Evolutionary conservation across 2,797 vertebrate genomes (phyloP).

Genomic region (Rhinichthys osculus): DNA sequence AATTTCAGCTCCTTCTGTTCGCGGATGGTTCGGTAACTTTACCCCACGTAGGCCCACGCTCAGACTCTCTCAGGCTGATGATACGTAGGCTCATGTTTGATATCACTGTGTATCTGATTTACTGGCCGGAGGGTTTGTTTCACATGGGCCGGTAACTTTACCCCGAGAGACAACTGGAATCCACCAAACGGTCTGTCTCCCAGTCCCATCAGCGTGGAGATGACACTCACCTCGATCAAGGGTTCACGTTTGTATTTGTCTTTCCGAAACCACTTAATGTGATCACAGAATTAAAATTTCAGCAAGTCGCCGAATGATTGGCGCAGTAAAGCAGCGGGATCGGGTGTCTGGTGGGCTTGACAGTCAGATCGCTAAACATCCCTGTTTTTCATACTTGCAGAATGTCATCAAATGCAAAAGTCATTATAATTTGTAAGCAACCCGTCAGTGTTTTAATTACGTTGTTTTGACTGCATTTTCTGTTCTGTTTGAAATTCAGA

Average conservation of each 20-base stretch:
- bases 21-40: slow-evolving; percentile 48
- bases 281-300: slow-evolving; percentile 83
- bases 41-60: slow-evolving; percentile 39
- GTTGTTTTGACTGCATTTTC: slow-evolving; percentile 84
- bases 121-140: slow-evolving; percentile 58
- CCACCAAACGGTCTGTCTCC: slow-evolving; percentile 62
- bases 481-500: slow-evolving; percentile 81
- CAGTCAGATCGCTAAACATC: slow-evolving; percentile 35
- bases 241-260: slow-evolving; percentile 74
- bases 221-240: slow-evolving; percentile 68
- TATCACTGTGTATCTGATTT: slow-evolving; percentile 63
- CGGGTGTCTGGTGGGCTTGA: slow-evolving; percentile 67
- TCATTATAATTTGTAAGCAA: slow-evolving; percentile 36
- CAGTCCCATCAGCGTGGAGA: slow-evolving; percentile 69
- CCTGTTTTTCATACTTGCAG: slow-evolving; percentile 36
- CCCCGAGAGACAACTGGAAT: slow-evolving; percentile 61
- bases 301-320: slow-evolving; percentile 72
- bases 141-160: slow-evolving; percentile 71
- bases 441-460: slow-evolving; percentile 67
- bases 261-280: slow-evolving; percentile 77
- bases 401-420: slow-evolving; percentile 36
- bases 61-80: slow-evolving; percentile 40
- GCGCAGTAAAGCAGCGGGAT: slow-evolving; percentile 65
- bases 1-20: slow-evolving; percentile 37
- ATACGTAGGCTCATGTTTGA: slow-evolving; percentile 60